Base-by-base conservation (phyloP, 2,113 vertebrate genomes). In the Alethe castanea region DNA sequence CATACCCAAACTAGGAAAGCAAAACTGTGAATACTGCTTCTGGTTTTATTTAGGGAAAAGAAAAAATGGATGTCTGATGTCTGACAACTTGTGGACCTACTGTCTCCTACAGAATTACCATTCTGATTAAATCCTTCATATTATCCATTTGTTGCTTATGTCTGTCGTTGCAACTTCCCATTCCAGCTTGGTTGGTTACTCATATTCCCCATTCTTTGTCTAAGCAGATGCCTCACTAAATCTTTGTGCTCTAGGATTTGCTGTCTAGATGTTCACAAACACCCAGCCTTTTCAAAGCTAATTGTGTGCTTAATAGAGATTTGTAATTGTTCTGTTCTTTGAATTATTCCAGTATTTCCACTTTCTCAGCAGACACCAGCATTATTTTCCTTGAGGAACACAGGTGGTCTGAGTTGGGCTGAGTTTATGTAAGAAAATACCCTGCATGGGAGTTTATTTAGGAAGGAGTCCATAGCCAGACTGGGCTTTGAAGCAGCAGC, bases 271-370 rank as follows among this genome's bases (percentile, higher is more conserved):
- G 54, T 57, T 88, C 54, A 47, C 67, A 93, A 54, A 62, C 56
- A 54, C 36, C 4, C 20, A 77, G 38, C 50, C 61, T 93, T 95
- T 91, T 42, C 89, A 80, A 91, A 85, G 89, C 29, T 59, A 72
- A 35, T 80, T 84, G 50, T 72, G 19, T 72, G 11, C 36, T 73
- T 87, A 38, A 77, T 23, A 76, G 42, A 74, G 62, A 76, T 91
- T 82, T 64, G 28, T 35, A 87, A 64, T 80, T 47, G 14, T n/a
- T 81, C 40, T 93, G 56, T 67, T 88, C 82, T 72, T 92, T 65
- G 62, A 80, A 42, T 72, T 22, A 50, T 83, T 95, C 96, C 82
- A 88, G 88, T 95, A 78, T 90, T 95, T 92, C 88, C n/a, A 62
- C 90, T 94, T 70, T 42, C 82, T 86, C 80, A 81, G 90, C 71